Conservation (phyloP, 1,140 invertebrate species). For the Delia radicum region DNA sequence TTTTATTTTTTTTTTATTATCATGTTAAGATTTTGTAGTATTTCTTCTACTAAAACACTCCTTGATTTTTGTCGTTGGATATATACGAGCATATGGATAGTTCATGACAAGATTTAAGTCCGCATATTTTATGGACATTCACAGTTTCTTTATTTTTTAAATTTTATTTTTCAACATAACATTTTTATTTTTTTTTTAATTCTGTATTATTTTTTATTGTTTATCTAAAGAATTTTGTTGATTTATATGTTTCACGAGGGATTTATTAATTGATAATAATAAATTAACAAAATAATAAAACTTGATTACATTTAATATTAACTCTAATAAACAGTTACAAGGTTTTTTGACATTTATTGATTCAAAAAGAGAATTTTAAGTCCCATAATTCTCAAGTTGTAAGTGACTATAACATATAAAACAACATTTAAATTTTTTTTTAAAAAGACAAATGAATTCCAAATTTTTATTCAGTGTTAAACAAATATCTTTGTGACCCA, state of each 20-base stretch:
- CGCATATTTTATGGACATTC: background rate
- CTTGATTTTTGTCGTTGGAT: background rate
- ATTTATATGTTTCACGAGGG: conserved; percentile 5
- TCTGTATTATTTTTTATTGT: background rate
- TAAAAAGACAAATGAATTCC: no score
- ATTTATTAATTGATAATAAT: conserved; percentile 15
- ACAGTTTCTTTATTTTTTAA: background rate
- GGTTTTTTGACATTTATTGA: background rate
- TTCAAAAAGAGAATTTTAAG: no score
- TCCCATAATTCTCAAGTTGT: no score
- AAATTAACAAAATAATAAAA: background rate
- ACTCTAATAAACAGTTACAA: background rate
- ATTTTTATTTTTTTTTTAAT: background rate
- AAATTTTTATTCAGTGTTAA: no score
- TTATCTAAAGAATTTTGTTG: conserved; percentile 18
- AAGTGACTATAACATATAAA: no score
- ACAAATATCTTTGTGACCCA: no score
- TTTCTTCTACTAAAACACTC: background rate
- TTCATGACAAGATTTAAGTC: conserved; percentile 7
- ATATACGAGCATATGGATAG: no score
- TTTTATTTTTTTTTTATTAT: background rate
- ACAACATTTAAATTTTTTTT: no score
- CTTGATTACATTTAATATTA: background rate
- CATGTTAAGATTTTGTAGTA: background rate
- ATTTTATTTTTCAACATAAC: background rate